These are phyloP conservation scores for Iphiclides podalirius DNA, from an alignment of 2,888 invertebrate genomes.

Conservation along the genomic window DNA sequence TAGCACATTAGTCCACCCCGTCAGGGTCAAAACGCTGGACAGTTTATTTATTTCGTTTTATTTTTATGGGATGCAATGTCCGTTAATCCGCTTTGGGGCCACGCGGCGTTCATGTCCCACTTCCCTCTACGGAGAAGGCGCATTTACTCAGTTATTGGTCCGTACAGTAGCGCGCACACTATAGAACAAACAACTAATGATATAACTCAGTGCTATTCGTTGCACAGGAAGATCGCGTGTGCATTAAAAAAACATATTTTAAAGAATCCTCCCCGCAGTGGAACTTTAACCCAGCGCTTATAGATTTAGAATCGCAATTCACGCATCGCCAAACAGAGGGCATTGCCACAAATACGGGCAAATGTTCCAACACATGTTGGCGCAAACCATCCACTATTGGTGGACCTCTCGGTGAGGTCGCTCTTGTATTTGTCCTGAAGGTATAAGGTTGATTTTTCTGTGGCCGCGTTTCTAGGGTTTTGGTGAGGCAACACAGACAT, in stretches of 20 bases:
- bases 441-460: not conserved
- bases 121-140: not conserved
- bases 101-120: not conserved
- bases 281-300: not conserved
- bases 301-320: not conserved
- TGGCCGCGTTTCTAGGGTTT: not conserved
- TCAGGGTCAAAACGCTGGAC: no score
- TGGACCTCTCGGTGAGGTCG: not conserved
- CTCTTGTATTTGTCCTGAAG: not conserved
- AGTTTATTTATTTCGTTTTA: no score
- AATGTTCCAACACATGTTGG: conserved; percentile 21
- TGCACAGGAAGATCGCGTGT: conserved; percentile 19
- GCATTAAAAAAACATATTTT: conserved; percentile 21
- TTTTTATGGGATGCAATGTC: not conserved
- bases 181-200: conserved; percentile 10
- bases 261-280: not conserved
- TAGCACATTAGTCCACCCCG: no score
- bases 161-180: not conserved
- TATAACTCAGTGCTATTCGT: conserved; percentile 15
- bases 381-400: conserved; percentile 8
- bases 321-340: not conserved
- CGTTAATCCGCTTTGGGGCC: not conserved
- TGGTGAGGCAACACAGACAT: conserved; percentile 29
- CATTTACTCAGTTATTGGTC: not conserved
- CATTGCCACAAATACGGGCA: conserved; percentile 22